Evolutionary conservation across 2,113 vertebrate species (phyloP), one percentile per base, ranked within the genome.

Genomic region (Cettia cetti): DNA sequence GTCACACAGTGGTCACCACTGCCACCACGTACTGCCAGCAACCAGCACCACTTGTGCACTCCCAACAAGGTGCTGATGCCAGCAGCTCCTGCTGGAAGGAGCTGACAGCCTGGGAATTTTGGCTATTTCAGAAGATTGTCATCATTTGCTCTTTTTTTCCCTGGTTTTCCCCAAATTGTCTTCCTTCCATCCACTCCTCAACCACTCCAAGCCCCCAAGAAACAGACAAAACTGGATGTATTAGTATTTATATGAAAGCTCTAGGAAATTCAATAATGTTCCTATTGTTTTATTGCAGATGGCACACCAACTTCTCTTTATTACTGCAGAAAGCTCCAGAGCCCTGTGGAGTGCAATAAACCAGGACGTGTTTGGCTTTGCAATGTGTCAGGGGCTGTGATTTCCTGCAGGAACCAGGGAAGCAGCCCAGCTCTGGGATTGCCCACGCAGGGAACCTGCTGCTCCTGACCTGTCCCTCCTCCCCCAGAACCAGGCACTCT

Each of bases 261-360:
- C 90, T 89, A 83, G 94, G 95, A 96, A 96, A 96, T 94, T 93
- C 95, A 97, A 93, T 94, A 96, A 94, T 69, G 53, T 74, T 84
- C 88, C 96, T 77, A 95, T 95, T 97, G 97, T 97, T 97, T 96
- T 95, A 97, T 52, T 95, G 97, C 94, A 94, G 96, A 95, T 86
- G 91, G 96, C 96, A 96, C 91, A 96, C 85, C 94, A 89, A 91
- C 96, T 95, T 94, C 97, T 94, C 95, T 97, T 97, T 97, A 97
- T 96, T 96, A 96, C 95, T 97, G 96, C 97, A 97, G 97, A 92
- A 96, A 95, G 89, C 95, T 95, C 88, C 69, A 95, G 96, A 96
- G 97, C 97, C 96, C 96, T 92, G 86, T 35, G 44, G 97, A 97
- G 95, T 69, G 85, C 96, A 96, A 95, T 97, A 92, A 97, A 96